A percentile compares a stretch with the other conserved stretches of the same genome.
Conservation (phyloP, 2,797 vertebrate genomes). For the Gymnocypris eckloni region DNA sequence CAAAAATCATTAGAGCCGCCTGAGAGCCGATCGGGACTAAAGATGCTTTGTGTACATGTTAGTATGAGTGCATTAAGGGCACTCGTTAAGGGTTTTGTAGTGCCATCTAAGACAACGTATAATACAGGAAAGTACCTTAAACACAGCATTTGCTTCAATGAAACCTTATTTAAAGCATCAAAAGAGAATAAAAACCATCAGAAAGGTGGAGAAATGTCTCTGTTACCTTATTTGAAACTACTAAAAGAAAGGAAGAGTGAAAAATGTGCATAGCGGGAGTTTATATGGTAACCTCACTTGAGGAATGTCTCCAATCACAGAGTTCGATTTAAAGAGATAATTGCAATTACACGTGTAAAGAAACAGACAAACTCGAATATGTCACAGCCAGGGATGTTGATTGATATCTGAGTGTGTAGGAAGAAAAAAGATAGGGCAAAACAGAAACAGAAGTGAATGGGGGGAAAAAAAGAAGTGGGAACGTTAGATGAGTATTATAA, state of each 20-base stretch:
- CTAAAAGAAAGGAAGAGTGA: conserved; percentile 48
- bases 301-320: conserved; percentile 54
- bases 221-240: conserved; percentile 48
- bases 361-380: conserved; percentile 50
- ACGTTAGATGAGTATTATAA: conserved; percentile 37
- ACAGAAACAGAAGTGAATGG: conserved; percentile 12
- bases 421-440: not conserved
- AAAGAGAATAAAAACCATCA: conserved; percentile 14
- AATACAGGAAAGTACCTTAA: conserved; percentile 19
- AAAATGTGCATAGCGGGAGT: conserved; percentile 54
- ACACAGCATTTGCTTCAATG: not conserved
- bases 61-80: conserved; percentile 3
- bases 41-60: conserved; percentile 33
- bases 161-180: conserved; percentile 13
- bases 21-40: conserved; percentile 45
- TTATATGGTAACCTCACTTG: conserved; percentile 69
- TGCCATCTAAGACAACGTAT: conserved; percentile 17
- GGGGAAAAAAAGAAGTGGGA: not conserved
- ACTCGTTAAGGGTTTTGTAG: conserved; percentile 2
- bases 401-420: conserved; percentile 17
- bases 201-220: not conserved
- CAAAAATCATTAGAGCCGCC: conserved; percentile 56
- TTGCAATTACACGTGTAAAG: conserved; percentile 62
- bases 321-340: conserved; percentile 63
- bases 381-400: conserved; percentile 33